Evolutionary conservation across 2,888 invertebrate genomes (phyloP), one percentile per base, ranked within the genome.

Genomic region (Glyphotaelius pellucidus): DNA sequence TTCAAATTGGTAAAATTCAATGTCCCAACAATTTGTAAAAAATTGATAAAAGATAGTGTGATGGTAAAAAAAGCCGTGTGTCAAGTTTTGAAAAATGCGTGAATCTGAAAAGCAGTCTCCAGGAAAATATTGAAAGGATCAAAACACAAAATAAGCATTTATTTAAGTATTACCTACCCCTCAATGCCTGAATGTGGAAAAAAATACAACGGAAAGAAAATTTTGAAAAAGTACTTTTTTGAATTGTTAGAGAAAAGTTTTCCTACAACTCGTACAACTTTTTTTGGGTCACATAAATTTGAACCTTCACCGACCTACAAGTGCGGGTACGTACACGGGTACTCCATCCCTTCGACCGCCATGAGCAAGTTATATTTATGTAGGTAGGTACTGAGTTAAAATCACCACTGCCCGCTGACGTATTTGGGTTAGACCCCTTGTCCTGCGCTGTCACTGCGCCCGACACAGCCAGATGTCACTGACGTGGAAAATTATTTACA

Each of bases 401-500:
- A 91, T 80, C 83, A 47, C 85, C 80, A 80, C 79, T 31, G 79
- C 32, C 38, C 80, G 91, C n/a, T 86, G 90, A 90, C 87, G 83
- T 80, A 83, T 91, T 92, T 83, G 92, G 92, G 92, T 85, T 81
- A 89, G 91, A 90, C 80, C 89, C 92, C 91, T 81, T 88, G 91
- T 91, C 92, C 92, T 31, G 91, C 88, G 81, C 93, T 90, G 91
- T 92, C 92, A 93, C 90, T 92, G 93, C 85, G 90, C 31, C 79
- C 88, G 91, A 90, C 92, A 89, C 80, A 80, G 88, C 91, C 92
- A 90, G 91, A 90, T 92, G 93, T 81, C 89, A 84, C 91, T 87
- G 93, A 92, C 90, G 89, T 87, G 90, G 92, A 91, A 91, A 93
- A 93, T 92, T 93, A 93, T 93, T 93, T 93, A 92, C 90, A 87